Evolutionary conservation across 2,888 invertebrate genomes (phyloP), one percentile per base, ranked within the genome.

Genomic region (Oxytorus armatus): DNA sequence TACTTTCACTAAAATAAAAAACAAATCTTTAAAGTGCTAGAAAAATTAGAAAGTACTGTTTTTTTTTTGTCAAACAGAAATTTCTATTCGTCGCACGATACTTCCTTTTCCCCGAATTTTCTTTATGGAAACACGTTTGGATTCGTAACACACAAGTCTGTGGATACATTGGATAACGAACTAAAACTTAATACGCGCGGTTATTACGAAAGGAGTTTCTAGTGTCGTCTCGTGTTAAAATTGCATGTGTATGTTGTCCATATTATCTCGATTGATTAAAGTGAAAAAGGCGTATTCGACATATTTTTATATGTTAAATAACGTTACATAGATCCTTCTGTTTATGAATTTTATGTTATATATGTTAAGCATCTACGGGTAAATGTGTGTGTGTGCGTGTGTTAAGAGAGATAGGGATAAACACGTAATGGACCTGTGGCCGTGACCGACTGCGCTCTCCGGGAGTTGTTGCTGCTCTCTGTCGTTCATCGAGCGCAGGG

Each of bases 401-500:
- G 42, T n/a, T n/a, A 1, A 51, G 14, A 44, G 44, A 18, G 23
- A n/a, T 23, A 59, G 66, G 44, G 29, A 66, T 18, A 36, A 65
- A 76, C 49, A 77, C 84, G 82, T 80, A 83, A 83, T 79, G 82
- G 73, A 83, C 82, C 77, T 68, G 39, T 82, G 86, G 72, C 88
- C 88, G 79, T 88, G 88, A 87, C 88, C 88, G 84, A 87, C 72
- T 72, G 66, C 57, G 51, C 65, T 33, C 49, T 36, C 8, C n/a
- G n/a, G n/a, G n/a, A 14, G 42, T 68, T 23, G 57, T 25, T 53
- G 44, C 14, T 55, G 16, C 21, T 25, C 33, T 8, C 47, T 29
- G n/a, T 44, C 55, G 14, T 61, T 39, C 18, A 44, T 79, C 61
- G n/a, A 29, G 33, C 14, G 36, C 39, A n/a, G 29, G 16, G 33